phyloP scores from a whole-genome alignment of 2,888 invertebrate genomes.

The Leucophenga montana region DNA sequence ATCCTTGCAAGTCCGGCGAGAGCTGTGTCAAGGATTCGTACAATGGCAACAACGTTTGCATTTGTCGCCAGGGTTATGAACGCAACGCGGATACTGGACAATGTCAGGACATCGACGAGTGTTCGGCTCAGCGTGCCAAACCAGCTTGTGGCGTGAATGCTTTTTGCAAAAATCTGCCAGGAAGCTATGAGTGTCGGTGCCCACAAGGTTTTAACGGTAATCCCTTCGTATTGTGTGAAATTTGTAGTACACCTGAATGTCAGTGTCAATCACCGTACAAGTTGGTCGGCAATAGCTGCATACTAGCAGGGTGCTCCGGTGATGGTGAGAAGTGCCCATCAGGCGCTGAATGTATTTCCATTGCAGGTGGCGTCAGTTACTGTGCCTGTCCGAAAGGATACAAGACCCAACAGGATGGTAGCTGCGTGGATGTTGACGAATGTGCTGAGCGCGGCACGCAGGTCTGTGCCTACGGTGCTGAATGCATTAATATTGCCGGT shows the following conservation, averaged over 20 bases:
- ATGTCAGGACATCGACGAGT: constrained; percentile 91
- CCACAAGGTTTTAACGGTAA: constrained; percentile 91
- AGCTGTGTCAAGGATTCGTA: constrained; percentile 86
- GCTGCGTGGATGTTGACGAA: constrained; percentile 88
- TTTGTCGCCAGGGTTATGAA: constrained; percentile 90
- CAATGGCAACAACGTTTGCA: constrained; percentile 86
- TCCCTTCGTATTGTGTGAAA: constrained; percentile 89
- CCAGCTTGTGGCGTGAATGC: constrained; percentile 91
- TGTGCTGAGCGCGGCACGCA: constrained; percentile 82
- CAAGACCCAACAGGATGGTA: constrained; percentile 82
- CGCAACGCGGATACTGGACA: constrained; percentile 82
- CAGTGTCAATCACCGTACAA: constrained; percentile 92
- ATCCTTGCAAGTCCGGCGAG: constrained; percentile 88
- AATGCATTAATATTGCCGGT: constrained; percentile 86
- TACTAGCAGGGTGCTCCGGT: constrained; percentile 84
- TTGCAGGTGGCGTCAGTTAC: constrained; percentile 91
- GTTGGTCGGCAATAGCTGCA: constrained; percentile 87
- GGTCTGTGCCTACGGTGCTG: constrained; percentile 89
- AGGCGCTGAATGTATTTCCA: constrained; percentile 92
- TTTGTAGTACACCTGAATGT: constrained; percentile 87
- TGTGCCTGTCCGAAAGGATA: constrained; percentile 94
- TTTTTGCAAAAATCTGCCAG: constrained; percentile 92
- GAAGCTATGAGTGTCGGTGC: constrained; percentile 94
- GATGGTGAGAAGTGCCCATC: constrained; percentile 86
- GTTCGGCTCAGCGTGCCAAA: constrained; percentile 82